phyloP scores from a whole-genome alignment of 2,888 invertebrate species.

The Pyrrhia umbra region DNA sequence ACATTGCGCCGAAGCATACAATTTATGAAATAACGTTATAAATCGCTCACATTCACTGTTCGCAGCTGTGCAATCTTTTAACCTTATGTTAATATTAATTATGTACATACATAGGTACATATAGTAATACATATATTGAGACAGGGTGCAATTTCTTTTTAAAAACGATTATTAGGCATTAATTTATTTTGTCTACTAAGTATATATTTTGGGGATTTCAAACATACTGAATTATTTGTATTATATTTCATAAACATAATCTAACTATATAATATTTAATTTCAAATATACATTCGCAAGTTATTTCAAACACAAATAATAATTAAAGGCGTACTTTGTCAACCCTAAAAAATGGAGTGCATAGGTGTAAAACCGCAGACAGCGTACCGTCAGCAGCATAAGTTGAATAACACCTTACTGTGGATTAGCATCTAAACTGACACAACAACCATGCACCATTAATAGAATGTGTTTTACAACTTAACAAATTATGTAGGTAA shows the following conservation, averaged over 20 bases:
- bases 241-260: no score
- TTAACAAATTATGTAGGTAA: no score
- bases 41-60: constrained; percentile 39
- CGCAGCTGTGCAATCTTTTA: constrained; percentile 43
- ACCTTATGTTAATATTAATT: constrained; percentile 17
- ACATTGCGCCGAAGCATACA: constrained; percentile 23
- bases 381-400: constrained; percentile 2
- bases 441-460: no score
- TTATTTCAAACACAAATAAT: background rate
- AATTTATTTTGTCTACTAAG: no score
- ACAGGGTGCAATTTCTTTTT: background rate
- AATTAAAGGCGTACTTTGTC: background rate
- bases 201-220: no score
- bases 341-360: constrained; percentile 22
- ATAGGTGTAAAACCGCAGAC: constrained; percentile 48
- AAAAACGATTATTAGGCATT: background rate
- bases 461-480: background rate
- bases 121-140: background rate
- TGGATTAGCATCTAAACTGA: background rate
- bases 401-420: background rate
- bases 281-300: background rate
- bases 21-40: constrained; percentile 53
- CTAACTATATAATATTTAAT: no score
- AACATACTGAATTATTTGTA: no score
- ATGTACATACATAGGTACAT: background rate